A percentile compares a stretch with the other conserved stretches of the same genome.
These are phyloP conservation scores for Aegotheles bennettii DNA, from an alignment of 2,113 vertebrate genomes.

Conservation along the genomic window DNA sequence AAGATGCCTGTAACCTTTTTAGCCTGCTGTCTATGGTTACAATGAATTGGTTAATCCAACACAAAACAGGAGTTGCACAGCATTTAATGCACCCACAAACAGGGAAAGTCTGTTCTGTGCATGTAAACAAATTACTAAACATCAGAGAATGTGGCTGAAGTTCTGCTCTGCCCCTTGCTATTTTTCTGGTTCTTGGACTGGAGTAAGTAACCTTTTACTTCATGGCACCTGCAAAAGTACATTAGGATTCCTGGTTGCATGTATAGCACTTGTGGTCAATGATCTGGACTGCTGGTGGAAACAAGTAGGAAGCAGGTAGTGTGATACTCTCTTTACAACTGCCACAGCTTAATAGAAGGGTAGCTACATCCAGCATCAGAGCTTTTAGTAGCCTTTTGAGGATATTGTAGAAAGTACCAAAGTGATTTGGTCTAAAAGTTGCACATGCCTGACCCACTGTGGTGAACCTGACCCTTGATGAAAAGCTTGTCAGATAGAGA, in stretches of 20 bases:
- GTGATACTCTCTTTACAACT: not conserved
- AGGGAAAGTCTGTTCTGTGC: not conserved
- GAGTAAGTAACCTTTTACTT: not conserved
- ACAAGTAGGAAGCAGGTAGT: not conserved
- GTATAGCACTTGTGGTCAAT: rapidly evolving
- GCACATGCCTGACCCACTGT: not conserved
- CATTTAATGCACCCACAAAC: not conserved
- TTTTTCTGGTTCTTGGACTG: not conserved
- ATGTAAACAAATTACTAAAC: not conserved
- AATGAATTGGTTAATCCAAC: not conserved
- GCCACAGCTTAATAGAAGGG: not conserved
- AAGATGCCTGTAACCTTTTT: not conserved
- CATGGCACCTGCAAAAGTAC: not conserved
- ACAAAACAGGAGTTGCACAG: not conserved
- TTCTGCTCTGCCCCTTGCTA: not conserved
- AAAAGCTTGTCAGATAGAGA: not conserved
- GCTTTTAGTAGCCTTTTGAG: not conserved
- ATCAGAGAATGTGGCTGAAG: not conserved
- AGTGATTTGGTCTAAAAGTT: not conserved
- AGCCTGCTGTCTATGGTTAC: not conserved
- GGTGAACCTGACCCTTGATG: not conserved
- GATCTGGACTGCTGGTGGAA: not conserved
- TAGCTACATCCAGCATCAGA: not conserved
- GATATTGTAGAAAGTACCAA: not conserved
- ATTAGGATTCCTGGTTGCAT: not conserved